Percentiles rank a stretch among this genome's conserved stretches.
Conservation (phyloP, 2,113 vertebrate genomes). For the Eonycteris spelaea region DNA sequence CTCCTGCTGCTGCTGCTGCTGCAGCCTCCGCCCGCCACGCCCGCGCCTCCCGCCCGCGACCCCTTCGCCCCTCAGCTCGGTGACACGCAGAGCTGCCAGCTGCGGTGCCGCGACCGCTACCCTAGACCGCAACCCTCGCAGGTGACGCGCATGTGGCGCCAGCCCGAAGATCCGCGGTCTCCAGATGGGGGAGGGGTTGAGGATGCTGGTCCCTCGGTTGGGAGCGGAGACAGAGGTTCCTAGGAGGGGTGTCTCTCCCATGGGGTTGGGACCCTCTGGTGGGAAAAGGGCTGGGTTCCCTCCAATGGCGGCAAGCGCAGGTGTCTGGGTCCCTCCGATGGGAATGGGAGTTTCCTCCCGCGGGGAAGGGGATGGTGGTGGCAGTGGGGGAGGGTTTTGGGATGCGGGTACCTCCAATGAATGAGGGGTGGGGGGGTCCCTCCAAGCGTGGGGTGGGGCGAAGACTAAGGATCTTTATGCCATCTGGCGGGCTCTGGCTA, state of each 20-base stretch:
- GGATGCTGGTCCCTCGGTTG: background rate
- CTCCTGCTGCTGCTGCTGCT: constrained; percentile 47
- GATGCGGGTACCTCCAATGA: background rate
- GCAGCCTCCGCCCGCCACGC: background rate
- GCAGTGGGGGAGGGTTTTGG: background rate
- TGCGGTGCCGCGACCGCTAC: constrained; percentile 81
- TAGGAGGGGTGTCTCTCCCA: background rate
- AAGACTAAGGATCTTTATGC: background rate
- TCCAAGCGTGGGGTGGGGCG: background rate
- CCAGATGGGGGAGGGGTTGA: background rate
- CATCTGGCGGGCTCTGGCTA: background rate
- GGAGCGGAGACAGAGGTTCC: background rate
- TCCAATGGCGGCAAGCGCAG: background rate
- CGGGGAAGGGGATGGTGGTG: too few relatives aligned
- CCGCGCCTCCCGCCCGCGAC: constrained; percentile 79
- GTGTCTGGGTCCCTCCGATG: background rate
- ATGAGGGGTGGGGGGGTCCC: background rate
- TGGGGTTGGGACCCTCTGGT: background rate
- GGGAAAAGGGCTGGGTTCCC: background rate
- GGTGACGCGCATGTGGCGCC: constrained; percentile 35
- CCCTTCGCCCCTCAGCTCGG: constrained; percentile 89
- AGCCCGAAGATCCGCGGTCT: background rate
- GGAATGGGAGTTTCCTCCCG: background rate
- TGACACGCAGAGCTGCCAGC: constrained; percentile 90
- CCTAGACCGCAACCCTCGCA: background rate